Evolutionary conservation across 2,888 invertebrate genomes (phyloP), one percentile per base, ranked within the genome.

Genomic region (Hermodice carunculata): DNA sequence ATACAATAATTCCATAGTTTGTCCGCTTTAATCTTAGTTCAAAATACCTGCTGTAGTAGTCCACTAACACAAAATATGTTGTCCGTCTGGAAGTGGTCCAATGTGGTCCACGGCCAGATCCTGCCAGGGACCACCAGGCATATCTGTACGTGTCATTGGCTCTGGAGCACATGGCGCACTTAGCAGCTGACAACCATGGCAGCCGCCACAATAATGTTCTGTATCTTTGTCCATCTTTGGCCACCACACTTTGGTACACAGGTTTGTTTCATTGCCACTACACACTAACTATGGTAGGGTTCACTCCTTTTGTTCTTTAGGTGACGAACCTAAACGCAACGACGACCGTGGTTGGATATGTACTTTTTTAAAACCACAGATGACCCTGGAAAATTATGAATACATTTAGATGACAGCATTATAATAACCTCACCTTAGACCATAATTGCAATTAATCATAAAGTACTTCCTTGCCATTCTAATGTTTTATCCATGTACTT

Each of bases 181-280:
- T 4, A 46, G 44, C 14, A 49, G 31, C 32, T 56, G 56, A 28
- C 61, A 56, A 17, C 42, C 43, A 49, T 42, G 37, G 29, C 49
- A 54, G 2, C 28, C 6, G 11, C 53, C 53, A 4, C 59, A 22
- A n/a, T 8, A 28, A 5, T 24, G 37, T 48, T 64, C 64, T 44
- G 54, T 54, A 8, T n/a, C n/a, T n/a, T n/a, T n/a, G n/a, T n/a
- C n/a, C n/a, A n/a, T 60, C 26, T 28, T 46, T 46, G 64, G 60
- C 53, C 53, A 64, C 64, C 64, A 64, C 1, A 52, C 56, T 31
- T 54, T 66, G 19, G 43, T 31, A 19, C 66, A 2, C 1, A 66
- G 31, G n/a, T 24, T 17, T 37, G n/a, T 19, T 66, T 66, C 24
- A 56, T 61, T 6, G 51, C 28, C 14, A 61, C 57, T 3, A 61